Percentiles rank a stretch among this genome's conserved stretches.
Conservation (phyloP, 2,797 vertebrate genomes). For the Mareca strepera region DNA sequence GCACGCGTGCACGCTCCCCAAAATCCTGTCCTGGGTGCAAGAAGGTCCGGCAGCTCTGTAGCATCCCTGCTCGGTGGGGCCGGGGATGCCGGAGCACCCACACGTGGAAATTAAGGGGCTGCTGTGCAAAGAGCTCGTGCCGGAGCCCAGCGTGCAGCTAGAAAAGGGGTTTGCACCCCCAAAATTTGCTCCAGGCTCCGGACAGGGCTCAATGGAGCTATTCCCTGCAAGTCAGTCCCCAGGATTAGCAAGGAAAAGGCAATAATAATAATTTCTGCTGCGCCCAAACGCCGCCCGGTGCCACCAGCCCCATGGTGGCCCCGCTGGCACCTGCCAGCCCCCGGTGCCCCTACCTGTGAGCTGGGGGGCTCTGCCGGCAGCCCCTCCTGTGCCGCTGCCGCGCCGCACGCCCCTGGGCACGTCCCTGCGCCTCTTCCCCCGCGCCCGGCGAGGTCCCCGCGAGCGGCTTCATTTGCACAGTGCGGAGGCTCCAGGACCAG, state of each 20-base stretch:
- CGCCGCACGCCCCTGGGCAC: background rate
- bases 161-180: background rate
- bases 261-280: background rate
- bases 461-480: background rate
- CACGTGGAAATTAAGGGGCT: accelerated
- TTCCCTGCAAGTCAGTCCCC: background rate
- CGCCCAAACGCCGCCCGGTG: accelerated
- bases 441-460: background rate
- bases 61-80: background rate
- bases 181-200: background rate
- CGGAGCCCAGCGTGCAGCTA: background rate
- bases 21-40: background rate
- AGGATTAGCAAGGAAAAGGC: accelerated
- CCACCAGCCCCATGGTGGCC: accelerated
- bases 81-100: background rate
- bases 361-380: background rate
- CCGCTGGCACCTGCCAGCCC: accelerated
- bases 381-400: background rate
- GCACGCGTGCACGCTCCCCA: accelerated
- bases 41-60: background rate
- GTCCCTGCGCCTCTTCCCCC: background rate
- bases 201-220: background rate
- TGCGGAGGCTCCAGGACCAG: background rate
- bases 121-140: background rate
- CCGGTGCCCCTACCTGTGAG: background rate